Evolutionary conservation across 2,113 vertebrate species (phyloP).

Genomic region (Copsychus sechellarum): DNA sequence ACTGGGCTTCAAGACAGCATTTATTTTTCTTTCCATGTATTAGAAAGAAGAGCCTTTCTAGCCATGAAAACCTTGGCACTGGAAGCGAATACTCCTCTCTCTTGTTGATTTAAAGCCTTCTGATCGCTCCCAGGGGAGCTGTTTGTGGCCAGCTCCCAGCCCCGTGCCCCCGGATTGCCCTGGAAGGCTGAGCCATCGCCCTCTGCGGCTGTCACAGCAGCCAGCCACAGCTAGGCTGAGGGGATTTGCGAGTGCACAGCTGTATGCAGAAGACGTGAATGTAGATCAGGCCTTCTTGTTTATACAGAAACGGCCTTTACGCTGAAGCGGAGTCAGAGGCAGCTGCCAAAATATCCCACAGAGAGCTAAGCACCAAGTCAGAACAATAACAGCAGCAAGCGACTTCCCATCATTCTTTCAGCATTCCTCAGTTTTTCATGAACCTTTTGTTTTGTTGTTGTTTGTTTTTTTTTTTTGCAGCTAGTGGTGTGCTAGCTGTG

Average conservation of each 20-base stretch:
- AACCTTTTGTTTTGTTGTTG: conserved; percentile 2
- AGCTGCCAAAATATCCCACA: conserved; percentile 31
- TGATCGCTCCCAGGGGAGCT: not conserved
- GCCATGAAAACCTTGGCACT: not conserved
- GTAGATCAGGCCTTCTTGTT: conserved; percentile 1
- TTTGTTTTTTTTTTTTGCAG: conserved; percentile 64
- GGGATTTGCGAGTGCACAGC: not conserved
- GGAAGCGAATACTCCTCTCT: not conserved
- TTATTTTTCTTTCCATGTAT: conserved; percentile 18
- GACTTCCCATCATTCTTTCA: conserved; percentile 1
- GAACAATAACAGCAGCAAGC: conserved; percentile 27
- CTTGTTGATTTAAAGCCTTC: not conserved
- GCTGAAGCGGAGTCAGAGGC: not conserved
- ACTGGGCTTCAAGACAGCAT: not conserved
- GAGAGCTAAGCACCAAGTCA: conserved; percentile 15
- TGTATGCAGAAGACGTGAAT: not conserved
- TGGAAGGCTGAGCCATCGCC: not conserved
- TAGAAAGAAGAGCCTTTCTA: not conserved
- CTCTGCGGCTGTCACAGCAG: not conserved
- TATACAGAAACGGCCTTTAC: conserved; percentile 5
- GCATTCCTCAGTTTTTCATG: conserved; percentile 7
- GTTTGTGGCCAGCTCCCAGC: not conserved
- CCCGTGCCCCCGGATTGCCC: not conserved
- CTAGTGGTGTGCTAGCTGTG: conserved; percentile 86
- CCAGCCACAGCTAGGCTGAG: not conserved